Evolutionary conservation across 2,113 vertebrate species (phyloP).

Genomic region (Loxodonta africana): DNA sequence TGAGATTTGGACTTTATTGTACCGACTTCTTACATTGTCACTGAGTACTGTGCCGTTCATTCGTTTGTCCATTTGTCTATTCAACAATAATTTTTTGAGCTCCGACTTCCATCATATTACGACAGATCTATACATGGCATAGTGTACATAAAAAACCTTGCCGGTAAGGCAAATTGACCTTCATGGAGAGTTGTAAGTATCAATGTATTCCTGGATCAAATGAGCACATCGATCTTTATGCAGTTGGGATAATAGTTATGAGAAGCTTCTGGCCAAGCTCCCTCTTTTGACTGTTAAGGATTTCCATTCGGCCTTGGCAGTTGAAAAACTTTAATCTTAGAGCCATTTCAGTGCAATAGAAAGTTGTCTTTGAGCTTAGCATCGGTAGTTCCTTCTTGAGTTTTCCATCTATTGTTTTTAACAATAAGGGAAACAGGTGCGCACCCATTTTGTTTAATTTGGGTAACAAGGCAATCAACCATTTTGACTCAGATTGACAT

Average conservation of each 20-base stretch:
- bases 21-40: background rate
- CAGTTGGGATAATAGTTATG: background rate
- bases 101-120: background rate
- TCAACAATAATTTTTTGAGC: background rate
- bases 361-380: constrained; percentile 9
- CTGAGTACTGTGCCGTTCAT: background rate
- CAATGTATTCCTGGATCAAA: background rate
- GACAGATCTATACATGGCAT: background rate
- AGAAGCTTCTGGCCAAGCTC: background rate
- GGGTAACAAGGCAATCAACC: background rate
- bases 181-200: background rate
- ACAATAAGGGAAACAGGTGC: background rate
- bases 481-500: background rate
- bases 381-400: background rate
- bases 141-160: background rate
- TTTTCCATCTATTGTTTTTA: constrained; percentile 35
- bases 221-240: background rate
- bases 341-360: background rate
- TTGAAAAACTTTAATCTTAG: background rate
- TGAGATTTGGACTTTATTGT: background rate
- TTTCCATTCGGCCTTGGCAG: background rate
- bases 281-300: background rate
- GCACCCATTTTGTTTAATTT: background rate
- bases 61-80: background rate
- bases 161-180: constrained; percentile 28